Evolutionary conservation across 2,888 invertebrate species (phyloP), one percentile per base, ranked within the genome.

Genomic region (Oxytorus armatus): DNA sequence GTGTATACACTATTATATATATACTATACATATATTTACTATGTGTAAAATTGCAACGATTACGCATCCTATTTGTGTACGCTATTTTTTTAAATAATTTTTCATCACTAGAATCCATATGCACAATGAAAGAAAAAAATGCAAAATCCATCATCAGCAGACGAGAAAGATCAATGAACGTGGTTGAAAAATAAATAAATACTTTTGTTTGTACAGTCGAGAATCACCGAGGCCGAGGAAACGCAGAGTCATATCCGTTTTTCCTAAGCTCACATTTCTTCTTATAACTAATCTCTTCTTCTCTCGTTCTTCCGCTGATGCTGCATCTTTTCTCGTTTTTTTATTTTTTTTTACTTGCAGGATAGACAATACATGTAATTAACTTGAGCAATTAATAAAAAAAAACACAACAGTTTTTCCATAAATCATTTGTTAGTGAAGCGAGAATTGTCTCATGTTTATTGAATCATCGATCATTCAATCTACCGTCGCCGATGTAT

Each of bases 301-400:
- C 21, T 77, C 55, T 49, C 18, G 23, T 59, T 77, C 49, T 39
- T 39, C 47, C n/a, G 53, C 70, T 61, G 59, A 59, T 55, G 36
- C 8, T 68, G 44, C n/a, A 44, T 53, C 21, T 70, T 59, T 59
- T 63, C 25, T 76, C 51, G 57, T 29, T 29, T 10, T 51, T 55
- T 23, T 39, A 10, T 49, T 51, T 76, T 77, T 80, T 80, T 75
- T 59, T 75, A 77, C 66, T 29, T 33, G 65, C 73, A 51, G 36
- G 33, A 74, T 74, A 74, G 65, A 76, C 29, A 66, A 59, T 69
- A 65, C 49, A 66, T 77, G 77, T 77, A 77, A 81, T 77, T 70
- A 53, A 66, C 59, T 74, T 59, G 81, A 69, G 65, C 69, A 77
- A 74, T 66, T 72, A 73, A 68, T 73, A 76, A 68, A 57, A 55